A percentile compares a stretch with the other conserved stretches of the same genome.
Conservation (phyloP, 2,797 vertebrate species). For the Sebastes steindachneri region DNA sequence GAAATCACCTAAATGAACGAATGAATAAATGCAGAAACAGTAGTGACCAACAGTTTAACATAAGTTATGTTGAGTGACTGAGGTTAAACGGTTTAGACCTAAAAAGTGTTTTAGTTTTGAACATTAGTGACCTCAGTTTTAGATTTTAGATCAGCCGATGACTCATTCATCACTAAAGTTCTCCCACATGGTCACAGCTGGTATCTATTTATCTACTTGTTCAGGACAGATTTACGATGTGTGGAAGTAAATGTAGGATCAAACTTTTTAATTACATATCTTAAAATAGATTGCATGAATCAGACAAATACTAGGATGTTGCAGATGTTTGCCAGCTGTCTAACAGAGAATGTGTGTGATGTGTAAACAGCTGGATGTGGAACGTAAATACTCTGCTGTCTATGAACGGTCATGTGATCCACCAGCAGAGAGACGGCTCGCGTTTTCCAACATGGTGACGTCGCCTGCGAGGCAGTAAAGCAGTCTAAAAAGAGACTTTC, state of each 20-base stretch:
- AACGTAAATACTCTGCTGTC: constrained; percentile 11
- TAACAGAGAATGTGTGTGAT: neutral
- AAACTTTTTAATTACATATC: neutral
- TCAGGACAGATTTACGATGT: neutral
- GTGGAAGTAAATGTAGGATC: neutral
- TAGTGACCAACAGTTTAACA: too few relatives aligned
- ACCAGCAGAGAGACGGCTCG: neutral
- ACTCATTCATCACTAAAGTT: neutral
- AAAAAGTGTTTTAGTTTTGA: too few relatives aligned
- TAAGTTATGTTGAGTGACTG: too few relatives aligned
- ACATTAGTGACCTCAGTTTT: neutral
- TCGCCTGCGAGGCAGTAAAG: constrained; percentile 11
- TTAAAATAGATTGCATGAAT: neutral
- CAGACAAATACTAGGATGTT: neutral
- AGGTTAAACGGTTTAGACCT: too few relatives aligned
- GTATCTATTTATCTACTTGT: too few relatives aligned
- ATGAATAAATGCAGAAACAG: too few relatives aligned
- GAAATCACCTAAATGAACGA: too few relatives aligned
- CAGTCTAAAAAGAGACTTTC: constrained; percentile 27
- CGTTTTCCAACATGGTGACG: constrained; percentile 3
- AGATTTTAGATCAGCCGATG: neutral
- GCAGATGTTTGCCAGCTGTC: neutral
- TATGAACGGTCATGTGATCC: constrained; percentile 11
- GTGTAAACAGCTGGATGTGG: constrained; percentile 8
- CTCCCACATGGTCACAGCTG: neutral